Evolutionary conservation across 2,888 invertebrate species (phyloP), one percentile per base, ranked within the genome.

Genomic region (Labia minor): DNA sequence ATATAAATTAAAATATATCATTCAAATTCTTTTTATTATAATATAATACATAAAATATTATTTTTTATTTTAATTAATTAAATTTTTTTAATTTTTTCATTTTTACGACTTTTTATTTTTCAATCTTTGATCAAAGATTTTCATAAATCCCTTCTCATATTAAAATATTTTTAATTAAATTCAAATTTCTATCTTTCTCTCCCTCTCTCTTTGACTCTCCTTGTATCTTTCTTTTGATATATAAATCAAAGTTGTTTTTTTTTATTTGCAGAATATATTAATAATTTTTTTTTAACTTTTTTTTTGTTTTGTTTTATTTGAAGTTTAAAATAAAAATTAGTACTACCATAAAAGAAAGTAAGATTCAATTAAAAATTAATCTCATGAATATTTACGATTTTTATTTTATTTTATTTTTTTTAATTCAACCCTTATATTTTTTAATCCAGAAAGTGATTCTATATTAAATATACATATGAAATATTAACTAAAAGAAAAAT

Each of bases 191-290:
- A n/a, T 49, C n/a, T 49, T 49, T 49, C 33, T 33, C 11, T 33
- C 16, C 16, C n/a, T 49, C n/a, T n/a, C n/a, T n/a, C n/a, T n/a
- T n/a, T n/a, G 33, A 33, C 6, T 33, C 33, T 8, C 33, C 11
- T 33, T 33, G 33, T 8, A 11, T 33, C 11, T 33, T 33, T 33
- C 11, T 49, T 49, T 49, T 49, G n/a, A 3, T 49, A 49, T n/a
- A 49, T 49, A 49, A 49, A 49, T 49, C 49, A 49, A 49, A 49
- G 49, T 14, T 49, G 16, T 49, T 49, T 49, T 49, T n/a, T 49
- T 49, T 49, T 49, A 49, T 49, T 49, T 49, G 3, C 16, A 8
- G 49, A 11, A 49, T 49, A 49, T 49, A 49, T 49, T 49, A 49
- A 49, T 49, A 49, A n/a, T 6, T 6, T 6, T 6, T 6, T 26